Base-by-base conservation (phyloP, 2,797 vertebrate species). In the Siniperca undulata region DNA sequence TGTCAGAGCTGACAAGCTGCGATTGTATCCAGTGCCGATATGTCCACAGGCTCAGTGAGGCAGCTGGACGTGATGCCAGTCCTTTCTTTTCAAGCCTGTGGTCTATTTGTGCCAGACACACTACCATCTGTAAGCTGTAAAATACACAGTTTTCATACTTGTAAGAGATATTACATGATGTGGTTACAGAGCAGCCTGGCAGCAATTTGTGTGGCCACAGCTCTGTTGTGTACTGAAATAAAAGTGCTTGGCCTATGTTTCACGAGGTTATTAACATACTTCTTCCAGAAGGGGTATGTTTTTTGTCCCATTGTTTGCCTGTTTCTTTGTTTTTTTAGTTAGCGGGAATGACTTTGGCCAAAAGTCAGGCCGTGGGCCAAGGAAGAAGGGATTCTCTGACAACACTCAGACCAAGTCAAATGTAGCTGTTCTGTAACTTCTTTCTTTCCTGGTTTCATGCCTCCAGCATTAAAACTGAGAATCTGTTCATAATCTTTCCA, bases 1-100 rank as follows among this genome's bases (percentile, higher is more conserved):
- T 88, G 86, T 88, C 80, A 71, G 69, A 88, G 76, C 86, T 88
- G 88, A 88, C 78, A 69, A 85, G 65, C 62, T 67, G 80, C 10
- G 40, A 87, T 80, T 86, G 82, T 82, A 82, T 86, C 80, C 53
- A 16, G 36, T 9, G 10, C 70, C 70, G 83, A 83, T 78, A 75
- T 75, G 77, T 89, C 78, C 56, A 64, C 30, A 12, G 79, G 77
- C 83, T 81, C 46, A 6, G 78, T 60, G 58, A 84, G 62, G 73
- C 77, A 73, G 68, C 70, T 81, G 72, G 59, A 89, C 40, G 11
- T 65, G 27, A 84, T 81, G 78, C 70, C 56, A 36, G 78, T 40
- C 80, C 68, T 85, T 77, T 80, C 24, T 70, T 81, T 84, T 81
- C 27, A 77, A 74, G 40, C 65, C 38, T 42, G 22, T 55, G 30